Conservation (phyloP, 1,140 invertebrate genomes). For the Camponotus floridanus region DNA sequence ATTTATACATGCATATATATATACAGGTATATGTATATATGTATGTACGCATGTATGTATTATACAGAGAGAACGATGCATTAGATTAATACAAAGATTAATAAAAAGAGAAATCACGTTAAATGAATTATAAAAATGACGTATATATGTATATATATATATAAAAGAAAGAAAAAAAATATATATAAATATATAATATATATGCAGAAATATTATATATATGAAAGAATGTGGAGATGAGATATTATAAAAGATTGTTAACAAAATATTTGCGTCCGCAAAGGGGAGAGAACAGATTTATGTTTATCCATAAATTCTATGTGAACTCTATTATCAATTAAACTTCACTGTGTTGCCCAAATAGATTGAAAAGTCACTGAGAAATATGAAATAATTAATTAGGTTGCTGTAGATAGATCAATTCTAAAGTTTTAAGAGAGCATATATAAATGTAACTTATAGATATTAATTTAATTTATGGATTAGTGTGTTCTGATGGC, state of each 20-base stretch:
- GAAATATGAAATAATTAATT: slow-evolving; percentile 60
- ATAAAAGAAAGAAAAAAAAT: slow-evolving; percentile 45
- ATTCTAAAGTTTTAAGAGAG: slow-evolving; percentile 70
- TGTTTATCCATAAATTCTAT: slow-evolving; percentile 81
- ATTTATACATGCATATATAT: slow-evolving; percentile 53
- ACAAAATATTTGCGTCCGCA: slow-evolving; percentile 83
- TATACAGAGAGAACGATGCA: slow-evolving; percentile 45
- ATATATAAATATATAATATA: slow-evolving; percentile 48
- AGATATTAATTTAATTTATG: slow-evolving; percentile 74
- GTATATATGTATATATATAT: slow-evolving; percentile 69
- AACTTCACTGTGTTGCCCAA: slow-evolving; percentile 78
- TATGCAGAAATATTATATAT: slow-evolving; percentile 56
- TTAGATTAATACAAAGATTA: slow-evolving; percentile 74
- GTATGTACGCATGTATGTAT: slow-evolving; percentile 56
- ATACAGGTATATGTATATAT: slow-evolving; percentile 39
- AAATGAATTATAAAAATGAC: slow-evolving; percentile 73
- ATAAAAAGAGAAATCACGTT: slow-evolving; percentile 80
- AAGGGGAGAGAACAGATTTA: slow-evolving; percentile 73
- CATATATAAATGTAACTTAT: slow-evolving; percentile 64
- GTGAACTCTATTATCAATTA: slow-evolving; percentile 74
- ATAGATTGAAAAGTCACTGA: slow-evolving; percentile 65
- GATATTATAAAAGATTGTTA: slow-evolving; percentile 82
- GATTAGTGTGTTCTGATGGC: slow-evolving; percentile 67
- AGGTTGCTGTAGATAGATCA: slow-evolving; percentile 73
- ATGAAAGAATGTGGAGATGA: slow-evolving; percentile 69